Evolutionary conservation across 2,888 invertebrate species (phyloP), one percentile per base, ranked within the genome.

Genomic region (Lymantria dispar): DNA sequence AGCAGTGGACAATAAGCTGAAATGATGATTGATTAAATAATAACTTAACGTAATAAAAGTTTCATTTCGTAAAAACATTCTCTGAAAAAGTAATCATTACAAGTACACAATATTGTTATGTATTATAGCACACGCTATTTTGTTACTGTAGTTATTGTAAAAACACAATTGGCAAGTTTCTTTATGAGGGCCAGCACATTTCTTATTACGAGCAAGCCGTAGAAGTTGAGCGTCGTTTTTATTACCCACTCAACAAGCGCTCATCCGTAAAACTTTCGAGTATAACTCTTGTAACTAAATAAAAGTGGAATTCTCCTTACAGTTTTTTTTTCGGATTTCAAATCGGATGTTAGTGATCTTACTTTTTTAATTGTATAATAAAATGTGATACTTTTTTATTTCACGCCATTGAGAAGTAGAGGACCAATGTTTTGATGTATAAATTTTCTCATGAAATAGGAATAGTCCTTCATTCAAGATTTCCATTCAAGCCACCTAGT

Each of bases 141-240:
- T 54, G 33, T 33, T 52, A 49, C 12, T 29, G 45, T 42, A 50
- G 42, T 55, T 60, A 55, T 56, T 50, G 56, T 47, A 56, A 51
- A 22, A 62, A 56, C 49, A 47, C 56, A 55, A 64, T 59, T 47
- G 44, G 15, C 31, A 59, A 64, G 55, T 66, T 66, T 54, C 50
- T 55, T 64, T 58, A 58, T 43, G 56, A 63, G 46, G 43, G 44
- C 50, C 47, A 54, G 58, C 53, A 63, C 61, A 58, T 61, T 55
- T 64, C 54, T 50, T 59, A 62, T 64, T 57, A 59, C 52, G 43
- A 43, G 41, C 43, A 52, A 46, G 47, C 50, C 47, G 64, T 47
- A 22, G 57, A 67, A 69, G 61, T 66, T 68, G 48, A 47, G 40
- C 53, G 52, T 52, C 54, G 58, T 61, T 62, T 57, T 66, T 70